These are phyloP conservation scores for Rhodophaea formosa DNA, from an alignment of 2,888 invertebrate species.

Conservation along the genomic window DNA sequence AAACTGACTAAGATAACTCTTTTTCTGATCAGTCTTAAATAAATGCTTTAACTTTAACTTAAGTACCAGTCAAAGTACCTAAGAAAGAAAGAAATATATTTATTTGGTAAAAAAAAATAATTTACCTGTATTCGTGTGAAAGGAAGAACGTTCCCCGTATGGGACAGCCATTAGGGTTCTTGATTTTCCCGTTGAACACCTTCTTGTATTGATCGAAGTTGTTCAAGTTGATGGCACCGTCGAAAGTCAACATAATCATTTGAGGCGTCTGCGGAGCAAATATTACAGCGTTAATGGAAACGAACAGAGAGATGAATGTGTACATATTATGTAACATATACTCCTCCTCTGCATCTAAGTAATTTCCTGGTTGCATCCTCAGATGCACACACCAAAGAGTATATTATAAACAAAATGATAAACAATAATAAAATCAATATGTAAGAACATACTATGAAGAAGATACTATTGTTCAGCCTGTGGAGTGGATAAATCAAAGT, in stretches of 20 bases:
- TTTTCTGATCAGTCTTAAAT: no score
- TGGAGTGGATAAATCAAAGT: no score
- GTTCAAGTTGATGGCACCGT: constrained; percentile 95
- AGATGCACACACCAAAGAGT: no score
- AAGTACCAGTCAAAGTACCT: not conserved
- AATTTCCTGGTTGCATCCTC: no score
- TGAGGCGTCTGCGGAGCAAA: constrained; percentile 88
- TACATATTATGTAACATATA: not conserved
- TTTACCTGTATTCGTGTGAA: constrained; percentile 90
- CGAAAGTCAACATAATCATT: constrained; percentile 95
- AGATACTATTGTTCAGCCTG: no score
- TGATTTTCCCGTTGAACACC: constrained; percentile 89
- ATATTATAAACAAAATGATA: no score
- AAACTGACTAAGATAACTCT: no score
- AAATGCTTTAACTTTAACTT: no score
- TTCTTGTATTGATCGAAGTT: constrained; percentile 93
- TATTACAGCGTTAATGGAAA: constrained; percentile 23
- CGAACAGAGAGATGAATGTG: constrained; percentile 3
- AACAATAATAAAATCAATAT: no score
- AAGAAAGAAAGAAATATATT: not conserved
- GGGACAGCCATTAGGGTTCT: constrained; percentile 94
- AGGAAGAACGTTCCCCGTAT: constrained; percentile 96
- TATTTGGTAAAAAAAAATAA: no score
- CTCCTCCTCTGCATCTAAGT: no score
- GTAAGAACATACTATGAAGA: no score